phyloP scores from a whole-genome alignment of 2,797 vertebrate genomes.

The Darevskia mixta region DNA sequence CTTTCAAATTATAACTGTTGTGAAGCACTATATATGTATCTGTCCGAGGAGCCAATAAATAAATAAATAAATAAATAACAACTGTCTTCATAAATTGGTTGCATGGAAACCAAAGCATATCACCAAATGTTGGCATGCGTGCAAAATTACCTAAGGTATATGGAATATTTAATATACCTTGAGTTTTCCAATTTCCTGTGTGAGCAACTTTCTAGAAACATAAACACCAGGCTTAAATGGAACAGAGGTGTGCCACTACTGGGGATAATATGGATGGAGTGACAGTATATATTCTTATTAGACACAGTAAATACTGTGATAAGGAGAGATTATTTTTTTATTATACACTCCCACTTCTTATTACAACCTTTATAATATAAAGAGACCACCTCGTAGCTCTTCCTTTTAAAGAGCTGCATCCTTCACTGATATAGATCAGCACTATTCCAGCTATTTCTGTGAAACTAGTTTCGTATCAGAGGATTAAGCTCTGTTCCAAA shows the following conservation, averaged over 20 bases:
- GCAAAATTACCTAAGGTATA: slow-evolving; percentile 28
- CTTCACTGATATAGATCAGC: slow-evolving; percentile 34
- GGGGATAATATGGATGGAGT: slow-evolving; percentile 25
- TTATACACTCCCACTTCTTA: slow-evolving; percentile 58
- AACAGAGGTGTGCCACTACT: not conserved
- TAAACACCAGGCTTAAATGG: slow-evolving; percentile 21
- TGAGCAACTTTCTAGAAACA: slow-evolving; percentile 31
- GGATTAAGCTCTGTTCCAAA: slow-evolving; percentile 8
- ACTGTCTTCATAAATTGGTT: slow-evolving; percentile 38
- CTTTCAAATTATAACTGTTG: slow-evolving; percentile 40
- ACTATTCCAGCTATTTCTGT: not conserved
- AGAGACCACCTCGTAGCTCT: slow-evolving; percentile 33
- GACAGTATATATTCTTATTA: slow-evolving; percentile 60
- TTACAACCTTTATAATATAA: slow-evolving; percentile 60
- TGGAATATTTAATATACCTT: not conserved
- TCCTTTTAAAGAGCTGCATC: slow-evolving; percentile 9
- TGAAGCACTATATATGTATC: slow-evolving; percentile 20
- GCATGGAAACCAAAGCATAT: slow-evolving; percentile 40
- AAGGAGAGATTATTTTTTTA: slow-evolving; percentile 7
- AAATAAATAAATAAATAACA: slow-evolving; percentile 47
- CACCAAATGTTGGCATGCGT: slow-evolving; percentile 19
- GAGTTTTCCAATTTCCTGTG: not conserved
- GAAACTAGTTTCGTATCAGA: slow-evolving; percentile 7
- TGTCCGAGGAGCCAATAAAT: slow-evolving; percentile 44
- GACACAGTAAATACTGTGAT: slow-evolving; percentile 58